Conservation (phyloP, 2,113 vertebrate genomes). For the Phrynosoma blainvillii region DNA sequence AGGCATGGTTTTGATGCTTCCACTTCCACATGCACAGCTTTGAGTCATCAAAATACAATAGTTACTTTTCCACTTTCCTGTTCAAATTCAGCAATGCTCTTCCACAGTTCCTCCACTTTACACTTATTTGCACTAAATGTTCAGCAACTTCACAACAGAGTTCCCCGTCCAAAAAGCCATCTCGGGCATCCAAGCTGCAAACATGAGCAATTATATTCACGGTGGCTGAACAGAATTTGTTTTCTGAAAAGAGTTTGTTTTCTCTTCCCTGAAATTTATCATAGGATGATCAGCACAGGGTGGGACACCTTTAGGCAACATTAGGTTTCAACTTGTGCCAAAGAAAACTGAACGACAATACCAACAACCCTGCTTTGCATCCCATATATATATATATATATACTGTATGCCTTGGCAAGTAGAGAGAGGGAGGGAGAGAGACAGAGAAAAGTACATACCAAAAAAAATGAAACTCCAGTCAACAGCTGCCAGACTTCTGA, state of each 20-base stretch:
- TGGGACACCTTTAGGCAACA: conserved; percentile 16
- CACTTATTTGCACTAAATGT: neutral
- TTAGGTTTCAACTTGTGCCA: conserved; percentile 5
- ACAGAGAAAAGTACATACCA: conserved; percentile 3
- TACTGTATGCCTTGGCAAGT: neutral
- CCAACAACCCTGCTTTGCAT: neutral
- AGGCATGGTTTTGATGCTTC: neutral
- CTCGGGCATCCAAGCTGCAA: neutral
- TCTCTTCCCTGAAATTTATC: conserved; percentile 15
- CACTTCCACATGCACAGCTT: neutral
- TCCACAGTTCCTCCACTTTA: neutral
- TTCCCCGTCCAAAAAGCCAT: conserved; percentile 1
- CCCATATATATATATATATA: neutral
- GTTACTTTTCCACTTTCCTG: neutral
- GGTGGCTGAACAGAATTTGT: neutral
- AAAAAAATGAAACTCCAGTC: neutral
- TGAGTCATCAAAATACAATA: neutral
- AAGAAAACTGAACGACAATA: neutral
- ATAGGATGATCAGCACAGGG: neutral
- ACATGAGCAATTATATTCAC: conserved; percentile 5
- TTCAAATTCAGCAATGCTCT: neutral
- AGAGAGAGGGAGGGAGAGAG: neutral
- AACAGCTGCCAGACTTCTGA: neutral
- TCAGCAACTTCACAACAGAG: neutral
- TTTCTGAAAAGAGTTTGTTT: neutral